These are phyloP conservation scores for Drosophila kuntzei DNA, from an alignment of 2,888 invertebrate genomes.

Conservation along the genomic window DNA sequence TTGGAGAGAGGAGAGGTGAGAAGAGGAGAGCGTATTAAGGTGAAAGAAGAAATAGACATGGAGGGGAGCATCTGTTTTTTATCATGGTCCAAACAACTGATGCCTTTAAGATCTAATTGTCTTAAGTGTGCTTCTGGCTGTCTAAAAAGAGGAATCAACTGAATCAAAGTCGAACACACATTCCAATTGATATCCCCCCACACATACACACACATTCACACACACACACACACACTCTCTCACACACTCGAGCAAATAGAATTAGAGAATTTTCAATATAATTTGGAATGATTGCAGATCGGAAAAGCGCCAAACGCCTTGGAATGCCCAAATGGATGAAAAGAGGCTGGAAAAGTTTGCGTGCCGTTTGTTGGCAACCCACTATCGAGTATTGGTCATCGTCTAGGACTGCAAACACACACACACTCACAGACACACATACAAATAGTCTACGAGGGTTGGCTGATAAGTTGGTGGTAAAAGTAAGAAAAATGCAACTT, in stretches of 20 bases:
- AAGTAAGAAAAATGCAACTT: no score
- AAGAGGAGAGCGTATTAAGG: not conserved
- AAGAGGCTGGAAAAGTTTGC: constrained; percentile 35
- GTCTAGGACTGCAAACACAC: constrained; percentile 35
- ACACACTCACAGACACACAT: constrained; percentile 26
- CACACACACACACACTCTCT: constrained; percentile 30
- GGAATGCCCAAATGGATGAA: constrained; percentile 51
- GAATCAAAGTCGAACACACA: constrained; percentile 35
- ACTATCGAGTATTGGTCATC: constrained; percentile 73
- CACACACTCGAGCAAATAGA: constrained; percentile 24
- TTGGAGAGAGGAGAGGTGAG: constrained; percentile 6
- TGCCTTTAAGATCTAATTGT: constrained; percentile 63
- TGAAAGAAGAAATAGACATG: not conserved
- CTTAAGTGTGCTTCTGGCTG: constrained; percentile 67
- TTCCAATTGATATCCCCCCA: constrained; percentile 30
- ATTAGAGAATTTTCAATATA: constrained; percentile 59
- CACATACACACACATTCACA: constrained; percentile 14
- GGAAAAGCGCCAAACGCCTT: constrained; percentile 54
- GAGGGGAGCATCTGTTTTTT: constrained; percentile 68
- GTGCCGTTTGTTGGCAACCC: constrained; percentile 38
- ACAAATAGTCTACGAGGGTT: not conserved
- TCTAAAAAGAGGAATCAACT: constrained; percentile 39
- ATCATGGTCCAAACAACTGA: constrained; percentile 59
- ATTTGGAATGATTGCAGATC: constrained; percentile 66
- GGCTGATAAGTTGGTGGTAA: not conserved